Conservation (phyloP, 2,888 invertebrate species). For the Cerceris ruficornis region DNA sequence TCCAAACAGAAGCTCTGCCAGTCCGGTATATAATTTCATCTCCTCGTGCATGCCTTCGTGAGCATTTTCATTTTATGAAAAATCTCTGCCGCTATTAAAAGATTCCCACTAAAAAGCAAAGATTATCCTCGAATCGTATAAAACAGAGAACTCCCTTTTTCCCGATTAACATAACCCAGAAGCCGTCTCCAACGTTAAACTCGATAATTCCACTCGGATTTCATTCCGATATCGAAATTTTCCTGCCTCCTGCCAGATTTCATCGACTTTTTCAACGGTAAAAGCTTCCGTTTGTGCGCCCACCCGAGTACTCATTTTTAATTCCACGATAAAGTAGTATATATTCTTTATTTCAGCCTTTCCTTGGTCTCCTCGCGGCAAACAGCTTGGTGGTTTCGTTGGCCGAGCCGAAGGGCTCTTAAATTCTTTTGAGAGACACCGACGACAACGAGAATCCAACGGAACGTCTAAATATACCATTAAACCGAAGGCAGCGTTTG, state of each 20-base stretch:
- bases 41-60: background rate
- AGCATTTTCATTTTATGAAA: background rate
- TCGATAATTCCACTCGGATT: conserved; percentile 7
- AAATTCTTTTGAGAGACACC: conserved; percentile 27
- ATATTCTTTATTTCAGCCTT: no score
- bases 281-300: conserved; percentile 41
- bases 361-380: background rate
- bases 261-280: conserved; percentile 47
- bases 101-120: conserved; percentile 12
- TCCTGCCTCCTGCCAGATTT: conserved; percentile 26
- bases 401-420: background rate
- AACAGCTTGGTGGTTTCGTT: background rate
- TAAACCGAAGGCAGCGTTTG: conserved; percentile 36
- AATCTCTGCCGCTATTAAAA: background rate
- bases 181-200: background rate
- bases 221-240: conserved; percentile 46
- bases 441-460: conserved; percentile 35
- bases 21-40: background rate
- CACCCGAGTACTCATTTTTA: conserved; percentile 24
- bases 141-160: conserved; percentile 38
- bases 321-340: conserved; percentile 23
- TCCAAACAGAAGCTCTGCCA: background rate
- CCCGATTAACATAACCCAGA: conserved; percentile 28
- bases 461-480: conserved; percentile 51
- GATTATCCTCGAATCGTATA: conserved; percentile 47